Conservation (phyloP, 2,888 invertebrate genomes). For the Limenitis camilla region DNA sequence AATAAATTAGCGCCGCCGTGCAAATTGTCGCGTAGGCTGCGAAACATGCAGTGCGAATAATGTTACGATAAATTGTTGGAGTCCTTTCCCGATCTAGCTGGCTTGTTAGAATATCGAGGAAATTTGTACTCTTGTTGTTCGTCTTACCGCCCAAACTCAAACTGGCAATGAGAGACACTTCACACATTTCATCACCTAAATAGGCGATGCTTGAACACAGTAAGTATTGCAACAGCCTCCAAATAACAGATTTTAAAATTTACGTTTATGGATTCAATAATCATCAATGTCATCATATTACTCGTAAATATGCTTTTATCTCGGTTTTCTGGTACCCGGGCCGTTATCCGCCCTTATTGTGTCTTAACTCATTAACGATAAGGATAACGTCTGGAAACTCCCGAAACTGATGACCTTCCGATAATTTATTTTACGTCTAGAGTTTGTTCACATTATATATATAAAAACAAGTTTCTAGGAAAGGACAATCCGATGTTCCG, state of each 20-base stretch:
- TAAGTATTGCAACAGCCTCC: too few relatives aligned
- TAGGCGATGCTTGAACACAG: too few relatives aligned
- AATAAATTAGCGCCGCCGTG: conserved; percentile 38
- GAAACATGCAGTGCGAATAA: conserved; percentile 1
- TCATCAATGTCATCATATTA: conserved; percentile 1
- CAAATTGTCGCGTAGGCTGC: conserved; percentile 36
- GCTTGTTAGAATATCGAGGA: too few relatives aligned
- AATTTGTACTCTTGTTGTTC: too few relatives aligned
- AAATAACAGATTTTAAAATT: too few relatives aligned
- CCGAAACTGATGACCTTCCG: conserved; percentile 4
- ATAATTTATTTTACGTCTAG: neutral
- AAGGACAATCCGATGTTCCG: too few relatives aligned
- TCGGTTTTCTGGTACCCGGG: neutral
- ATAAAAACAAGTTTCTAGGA: too few relatives aligned
- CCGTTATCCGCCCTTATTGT: conserved; percentile 11
- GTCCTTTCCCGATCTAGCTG: neutral
- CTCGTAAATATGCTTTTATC: conserved; percentile 3
- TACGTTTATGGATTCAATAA: too few relatives aligned
- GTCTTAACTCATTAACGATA: conserved; percentile 14
- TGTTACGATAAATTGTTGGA: neutral
- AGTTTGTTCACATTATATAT: neutral
- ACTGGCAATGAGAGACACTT: too few relatives aligned
- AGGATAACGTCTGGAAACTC: conserved; percentile 5
- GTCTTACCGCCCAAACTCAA: too few relatives aligned
- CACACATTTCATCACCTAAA: too few relatives aligned